Base-by-base conservation (phyloP, 2,113 vertebrate species). In the Mobula hypostoma region DNA sequence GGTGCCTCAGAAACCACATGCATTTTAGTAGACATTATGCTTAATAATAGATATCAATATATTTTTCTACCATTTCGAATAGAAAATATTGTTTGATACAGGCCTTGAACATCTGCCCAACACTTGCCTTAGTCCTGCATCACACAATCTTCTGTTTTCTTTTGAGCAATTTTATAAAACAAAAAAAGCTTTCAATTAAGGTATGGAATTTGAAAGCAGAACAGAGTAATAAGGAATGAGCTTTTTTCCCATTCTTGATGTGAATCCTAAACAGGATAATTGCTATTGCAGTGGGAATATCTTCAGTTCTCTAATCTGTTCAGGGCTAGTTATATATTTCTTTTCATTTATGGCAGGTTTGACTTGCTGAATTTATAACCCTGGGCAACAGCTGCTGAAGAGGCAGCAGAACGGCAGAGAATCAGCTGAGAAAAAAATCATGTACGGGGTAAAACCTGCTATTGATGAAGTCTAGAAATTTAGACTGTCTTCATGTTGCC, bases 141-240 rank as follows among this genome's bases (percentile, higher is more conserved):
- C 66, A 90, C n/a, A 3, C 85, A 90, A 90, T 90, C 85, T 90
- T 68, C 85, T 17, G 29, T n/a, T 32, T 63, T 66, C 85, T 15
- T 32, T n/a, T 29, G 5, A 32, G 85, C 61, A 90, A 90, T 90
- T 66, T 90, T 66, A 90, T 90, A 90, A 90, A 32, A 74, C 1
- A 74, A 90, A 66, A 66, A 90, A 90, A 66, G 61, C 85, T 66
- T 90, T 90, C 85, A 90, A 66, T 90, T 32, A 90, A 90, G 12
- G 61, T 90, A 17, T 66, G 61, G 85, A 66, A 32, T 90, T 66
- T 66, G 61, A 66, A 90, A 61, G 61, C 61, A 48, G 19, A 93
- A 76, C 40, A 11, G 91, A 93, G 68, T 40, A 92, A 92, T 72
- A 92, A 72, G 68, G 14, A 21, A 7, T 5, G 9, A 88, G 29